A percentile compares a stretch with the other conserved stretches of the same genome.
Conservation (phyloP, 2,797 vertebrate genomes). For the Serranus cabrilla region DNA sequence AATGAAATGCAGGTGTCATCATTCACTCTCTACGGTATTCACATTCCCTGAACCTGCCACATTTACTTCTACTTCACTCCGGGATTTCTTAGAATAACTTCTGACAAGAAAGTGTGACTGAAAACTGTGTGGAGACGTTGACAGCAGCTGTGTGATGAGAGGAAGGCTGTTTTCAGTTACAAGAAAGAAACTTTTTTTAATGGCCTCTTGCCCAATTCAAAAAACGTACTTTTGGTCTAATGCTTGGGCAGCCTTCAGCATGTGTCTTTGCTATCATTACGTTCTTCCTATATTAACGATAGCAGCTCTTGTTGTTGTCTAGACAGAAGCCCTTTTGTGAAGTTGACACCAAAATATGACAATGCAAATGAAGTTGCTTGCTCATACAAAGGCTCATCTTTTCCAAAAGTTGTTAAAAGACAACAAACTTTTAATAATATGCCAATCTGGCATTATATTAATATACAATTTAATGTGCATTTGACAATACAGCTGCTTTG, state of each 20-base stretch:
- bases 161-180: background rate
- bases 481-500: conserved; percentile 25
- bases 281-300: background rate
- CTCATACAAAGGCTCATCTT: conserved; percentile 6
- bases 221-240: background rate
- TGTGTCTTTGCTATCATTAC: background rate
- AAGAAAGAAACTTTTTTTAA: background rate
- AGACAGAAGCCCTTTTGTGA: conserved; percentile 5
- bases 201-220: background rate
- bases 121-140: background rate
- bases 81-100: conserved; percentile 1
- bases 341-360: conserved; percentile 12
- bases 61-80: background rate
- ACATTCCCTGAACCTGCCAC: background rate
- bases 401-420: conserved; percentile 21
- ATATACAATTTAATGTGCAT: conserved; percentile 5
- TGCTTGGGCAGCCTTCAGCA: background rate
- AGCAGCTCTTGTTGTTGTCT: conserved; percentile 8
- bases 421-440: conserved; percentile 30
- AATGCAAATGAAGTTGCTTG: background rate
- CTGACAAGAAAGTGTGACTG: conserved; percentile 15
- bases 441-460: conserved; percentile 5
- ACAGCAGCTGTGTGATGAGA: background rate
- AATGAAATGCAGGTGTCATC: conserved; percentile 9
- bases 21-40: conserved; percentile 4